Conservation (phyloP, 2,797 vertebrate genomes). For the Malacoraja senta region DNA sequence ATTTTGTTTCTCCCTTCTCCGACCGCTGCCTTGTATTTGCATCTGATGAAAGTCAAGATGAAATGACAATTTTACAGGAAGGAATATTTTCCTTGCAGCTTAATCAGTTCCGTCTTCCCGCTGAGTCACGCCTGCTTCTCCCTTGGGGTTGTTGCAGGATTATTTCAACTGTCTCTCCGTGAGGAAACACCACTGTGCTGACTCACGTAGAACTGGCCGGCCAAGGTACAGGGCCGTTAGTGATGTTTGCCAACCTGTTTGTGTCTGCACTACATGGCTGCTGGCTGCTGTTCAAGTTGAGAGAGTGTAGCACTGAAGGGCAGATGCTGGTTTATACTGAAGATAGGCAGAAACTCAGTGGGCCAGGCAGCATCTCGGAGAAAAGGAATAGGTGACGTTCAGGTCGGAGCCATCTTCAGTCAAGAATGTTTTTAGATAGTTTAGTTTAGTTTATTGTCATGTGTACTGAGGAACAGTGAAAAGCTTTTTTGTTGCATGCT, state of each 20-base stretch:
- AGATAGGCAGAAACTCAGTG: too few relatives aligned
- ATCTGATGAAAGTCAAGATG: background rate
- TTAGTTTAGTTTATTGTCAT: too few relatives aligned
- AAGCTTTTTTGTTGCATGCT: too few relatives aligned
- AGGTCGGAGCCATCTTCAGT: too few relatives aligned
- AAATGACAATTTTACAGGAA: background rate
- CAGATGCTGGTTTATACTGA: too few relatives aligned
- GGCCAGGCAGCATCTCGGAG: too few relatives aligned
- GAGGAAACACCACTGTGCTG: background rate
- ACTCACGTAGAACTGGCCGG: background rate
- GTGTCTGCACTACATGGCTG: background rate
- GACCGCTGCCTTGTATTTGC: background rate
- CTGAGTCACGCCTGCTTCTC: background rate
- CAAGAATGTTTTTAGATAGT: too few relatives aligned
- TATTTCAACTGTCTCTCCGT: background rate
- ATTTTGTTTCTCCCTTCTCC: background rate
- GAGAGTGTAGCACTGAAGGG: too few relatives aligned
- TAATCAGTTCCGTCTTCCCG: background rate
- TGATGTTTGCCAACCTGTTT: background rate
- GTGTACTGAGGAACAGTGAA: too few relatives aligned
- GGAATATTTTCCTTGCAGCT: background rate
- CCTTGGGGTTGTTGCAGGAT: background rate
- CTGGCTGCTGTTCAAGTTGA: too few relatives aligned
- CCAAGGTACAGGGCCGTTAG: too few relatives aligned
- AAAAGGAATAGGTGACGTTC: too few relatives aligned